phyloP scores from a whole-genome alignment of 2,113 vertebrate species.

The Sporophila hypoxantha region DNA sequence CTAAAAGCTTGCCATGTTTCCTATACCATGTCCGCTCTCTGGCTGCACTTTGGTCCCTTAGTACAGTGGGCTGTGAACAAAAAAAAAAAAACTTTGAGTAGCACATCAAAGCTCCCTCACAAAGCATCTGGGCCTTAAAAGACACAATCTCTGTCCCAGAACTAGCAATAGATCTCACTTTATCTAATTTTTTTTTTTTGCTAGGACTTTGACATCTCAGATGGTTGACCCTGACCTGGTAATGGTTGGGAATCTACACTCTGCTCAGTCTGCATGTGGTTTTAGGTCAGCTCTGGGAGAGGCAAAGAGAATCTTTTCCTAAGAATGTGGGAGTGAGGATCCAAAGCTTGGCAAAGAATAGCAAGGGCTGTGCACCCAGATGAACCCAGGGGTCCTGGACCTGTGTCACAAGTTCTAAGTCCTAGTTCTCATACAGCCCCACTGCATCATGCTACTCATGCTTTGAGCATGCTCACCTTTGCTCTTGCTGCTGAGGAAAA shows the following conservation, averaged over 20 bases:
- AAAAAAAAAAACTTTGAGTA: not conserved
- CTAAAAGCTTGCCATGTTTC: not conserved
- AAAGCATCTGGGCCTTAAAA: not conserved
- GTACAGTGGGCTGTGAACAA: not conserved
- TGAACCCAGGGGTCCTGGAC: not conserved
- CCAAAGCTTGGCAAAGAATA: not conserved
- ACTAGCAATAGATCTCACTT: not conserved
- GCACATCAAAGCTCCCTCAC: not conserved
- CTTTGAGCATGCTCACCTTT: not conserved
- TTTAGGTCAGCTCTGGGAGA: not conserved
- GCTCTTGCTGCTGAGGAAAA: not conserved
- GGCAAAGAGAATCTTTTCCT: not conserved
- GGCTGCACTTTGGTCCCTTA: not conserved
- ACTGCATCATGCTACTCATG: not conserved
- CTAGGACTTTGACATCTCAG: not conserved
- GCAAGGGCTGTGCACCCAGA: not conserved
- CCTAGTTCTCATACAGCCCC: not conserved
- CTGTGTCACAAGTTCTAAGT: not conserved
- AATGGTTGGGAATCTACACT: not conserved
- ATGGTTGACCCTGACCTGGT: not conserved
- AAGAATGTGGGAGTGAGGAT: not conserved
- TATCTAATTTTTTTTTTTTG: not conserved
- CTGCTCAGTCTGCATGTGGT: not conserved
- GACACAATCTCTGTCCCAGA: not conserved
- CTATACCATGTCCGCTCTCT: not conserved